Conservation (phyloP, 2,113 vertebrate genomes). For the Oryzias curvinotus region DNA sequence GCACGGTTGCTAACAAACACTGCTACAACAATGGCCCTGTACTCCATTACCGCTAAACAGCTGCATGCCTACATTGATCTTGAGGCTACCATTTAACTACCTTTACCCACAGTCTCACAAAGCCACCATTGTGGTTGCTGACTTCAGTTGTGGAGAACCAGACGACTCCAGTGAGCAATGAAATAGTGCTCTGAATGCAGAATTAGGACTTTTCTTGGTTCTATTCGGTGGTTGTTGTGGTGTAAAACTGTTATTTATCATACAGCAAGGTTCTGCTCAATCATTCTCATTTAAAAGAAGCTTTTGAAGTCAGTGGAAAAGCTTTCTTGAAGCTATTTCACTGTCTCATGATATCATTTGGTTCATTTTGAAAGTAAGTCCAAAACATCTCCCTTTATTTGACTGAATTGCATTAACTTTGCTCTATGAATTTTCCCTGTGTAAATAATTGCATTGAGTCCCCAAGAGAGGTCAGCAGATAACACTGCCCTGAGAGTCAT, state of each 20-base stretch:
- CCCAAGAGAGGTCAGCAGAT: conserved; percentile 66
- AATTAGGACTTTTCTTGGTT: conserved; percentile 1
- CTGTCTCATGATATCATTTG: conserved; percentile 8
- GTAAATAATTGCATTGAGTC: conserved; percentile 64
- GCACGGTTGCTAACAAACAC: background rate
- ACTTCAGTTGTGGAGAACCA: conserved; percentile 22
- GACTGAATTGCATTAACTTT: conserved; percentile 50
- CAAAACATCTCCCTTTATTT: conserved; percentile 36
- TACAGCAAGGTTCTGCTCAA: conserved; percentile 11
- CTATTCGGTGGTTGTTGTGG: background rate
- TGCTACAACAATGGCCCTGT: background rate
- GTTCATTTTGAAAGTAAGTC: conserved; percentile 55
- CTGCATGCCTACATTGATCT: background rate
- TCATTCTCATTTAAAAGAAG: conserved; percentile 21
- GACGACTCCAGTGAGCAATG: conserved; percentile 20
- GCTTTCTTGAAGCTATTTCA: conserved; percentile 6
- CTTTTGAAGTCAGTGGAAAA: conserved; percentile 18
- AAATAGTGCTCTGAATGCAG: conserved; percentile 20
- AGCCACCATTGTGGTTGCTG: background rate
- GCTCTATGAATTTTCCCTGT: conserved; percentile 53
- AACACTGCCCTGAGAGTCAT: conserved; percentile 60
- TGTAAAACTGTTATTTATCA: conserved; percentile 10
- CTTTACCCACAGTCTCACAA: background rate
- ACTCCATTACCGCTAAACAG: background rate
- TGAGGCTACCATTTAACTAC: background rate